These are phyloP conservation scores for Heliconius himera DNA, from an alignment of 1,140 invertebrate genomes.

Conservation along the genomic window DNA sequence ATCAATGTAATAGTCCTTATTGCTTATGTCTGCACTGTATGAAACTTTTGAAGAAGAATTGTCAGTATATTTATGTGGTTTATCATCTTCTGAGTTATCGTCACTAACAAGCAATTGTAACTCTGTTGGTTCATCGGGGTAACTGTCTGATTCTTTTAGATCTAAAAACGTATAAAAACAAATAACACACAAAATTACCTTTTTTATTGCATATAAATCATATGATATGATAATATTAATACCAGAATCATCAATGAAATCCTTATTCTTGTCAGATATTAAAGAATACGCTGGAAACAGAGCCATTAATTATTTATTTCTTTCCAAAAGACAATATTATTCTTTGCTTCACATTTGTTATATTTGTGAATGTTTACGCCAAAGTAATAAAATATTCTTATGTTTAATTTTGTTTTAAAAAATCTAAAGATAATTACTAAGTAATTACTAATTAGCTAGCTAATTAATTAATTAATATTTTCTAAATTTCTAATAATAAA, in stretches of 20 bases:
- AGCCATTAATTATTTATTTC: slow-evolving; percentile 31
- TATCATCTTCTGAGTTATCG: slow-evolving; percentile 29
- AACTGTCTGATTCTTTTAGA: slow-evolving; percentile 18
- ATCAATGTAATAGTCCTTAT: slow-evolving; percentile 57
- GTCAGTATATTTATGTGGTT: background rate
- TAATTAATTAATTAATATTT: too few species aligned
- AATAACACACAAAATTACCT: background rate
- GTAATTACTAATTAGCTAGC: too few species aligned
- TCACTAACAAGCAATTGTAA: slow-evolving; percentile 38
- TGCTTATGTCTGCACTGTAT: background rate
- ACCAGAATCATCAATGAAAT: slow-evolving; percentile 14
- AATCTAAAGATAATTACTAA: too few species aligned
- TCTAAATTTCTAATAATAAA: too few species aligned
- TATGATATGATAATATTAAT: background rate
- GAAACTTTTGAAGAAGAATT: background rate
- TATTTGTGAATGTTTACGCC: background rate
- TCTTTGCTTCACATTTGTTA: background rate
- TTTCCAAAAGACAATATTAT: background rate
- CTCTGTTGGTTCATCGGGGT: slow-evolving; percentile 1
- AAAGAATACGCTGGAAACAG: slow-evolving; percentile 36
- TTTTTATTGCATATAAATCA: background rate
- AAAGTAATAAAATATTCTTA: background rate
- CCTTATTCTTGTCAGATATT: background rate
- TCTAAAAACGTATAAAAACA: slow-evolving; percentile 13
- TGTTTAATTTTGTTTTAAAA: background rate